Conservation (phyloP, 2,113 vertebrate genomes). For the Loxodonta africana region DNA sequence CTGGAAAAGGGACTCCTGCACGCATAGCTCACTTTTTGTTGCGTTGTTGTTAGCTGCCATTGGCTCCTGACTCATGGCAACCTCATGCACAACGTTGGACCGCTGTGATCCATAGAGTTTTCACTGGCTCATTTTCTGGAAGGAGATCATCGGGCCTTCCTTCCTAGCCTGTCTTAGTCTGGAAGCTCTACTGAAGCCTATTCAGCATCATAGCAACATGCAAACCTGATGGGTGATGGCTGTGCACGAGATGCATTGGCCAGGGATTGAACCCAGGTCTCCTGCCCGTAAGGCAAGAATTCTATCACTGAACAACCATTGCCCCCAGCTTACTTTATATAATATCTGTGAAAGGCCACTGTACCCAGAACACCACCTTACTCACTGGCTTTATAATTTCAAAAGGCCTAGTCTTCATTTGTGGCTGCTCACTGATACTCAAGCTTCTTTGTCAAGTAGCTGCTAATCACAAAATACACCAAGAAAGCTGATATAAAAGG, state of each 20-base stretch:
- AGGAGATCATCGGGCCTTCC: not conserved
- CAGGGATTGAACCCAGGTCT: not conserved
- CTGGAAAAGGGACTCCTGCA: not conserved
- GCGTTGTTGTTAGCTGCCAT: not conserved
- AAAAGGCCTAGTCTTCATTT: not conserved
- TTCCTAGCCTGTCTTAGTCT: not conserved
- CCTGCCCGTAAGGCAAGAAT: not conserved
- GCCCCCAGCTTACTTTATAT: not conserved
- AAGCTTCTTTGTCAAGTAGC: not conserved
- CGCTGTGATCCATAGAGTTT: not conserved
- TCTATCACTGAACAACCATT: not conserved
- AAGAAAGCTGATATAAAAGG: constrained; percentile 10
- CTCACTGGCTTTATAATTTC: not conserved
- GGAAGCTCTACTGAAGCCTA: not conserved
- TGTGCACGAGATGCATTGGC: not conserved
- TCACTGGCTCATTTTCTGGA: not conserved
- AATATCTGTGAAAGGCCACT: not conserved
- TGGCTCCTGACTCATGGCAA: not conserved
- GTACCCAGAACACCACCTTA: not conserved
- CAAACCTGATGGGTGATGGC: not conserved
- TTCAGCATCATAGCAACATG: not conserved
- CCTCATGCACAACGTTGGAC: not conserved
- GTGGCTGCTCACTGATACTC: not conserved
- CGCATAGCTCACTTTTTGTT: not conserved
- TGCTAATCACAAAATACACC: not conserved